Evolutionary conservation across 2,888 invertebrate genomes (phyloP).

Genomic region (Microchrysa polita): DNA sequence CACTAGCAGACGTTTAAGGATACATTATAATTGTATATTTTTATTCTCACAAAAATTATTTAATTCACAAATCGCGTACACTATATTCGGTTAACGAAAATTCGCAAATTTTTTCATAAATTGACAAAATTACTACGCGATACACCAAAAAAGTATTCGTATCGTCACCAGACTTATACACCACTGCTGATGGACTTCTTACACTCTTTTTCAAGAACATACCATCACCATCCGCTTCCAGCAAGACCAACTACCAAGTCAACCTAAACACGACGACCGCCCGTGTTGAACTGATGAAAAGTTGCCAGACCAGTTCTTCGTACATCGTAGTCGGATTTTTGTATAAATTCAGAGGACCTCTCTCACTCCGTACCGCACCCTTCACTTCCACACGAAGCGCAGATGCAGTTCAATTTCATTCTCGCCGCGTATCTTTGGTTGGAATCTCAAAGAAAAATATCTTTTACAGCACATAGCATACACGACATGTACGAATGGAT

Average conservation of each 20-base stretch:
- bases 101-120: no score
- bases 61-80: no score
- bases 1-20: no score
- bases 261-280: constrained; percentile 42
- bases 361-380: neutral
- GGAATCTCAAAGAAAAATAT: constrained; percentile 9
- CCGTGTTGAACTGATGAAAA: constrained; percentile 44
- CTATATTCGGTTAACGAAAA: no score
- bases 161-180: constrained; percentile 2
- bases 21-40: no score
- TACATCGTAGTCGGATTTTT: constrained; percentile 22
- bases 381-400: constrained; percentile 17
- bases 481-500: no score
- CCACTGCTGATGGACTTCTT: no score
- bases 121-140: no score
- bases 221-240: neutral
- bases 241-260: constrained; percentile 14
- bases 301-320: constrained; percentile 36
- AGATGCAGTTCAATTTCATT: constrained; percentile 21
- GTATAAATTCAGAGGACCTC: neutral
- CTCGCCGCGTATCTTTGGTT: neutral
- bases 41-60: no score
- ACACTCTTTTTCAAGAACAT: neutral
- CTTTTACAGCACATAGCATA: no score
- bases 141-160: constrained; percentile 1